A percentile compares a stretch with the other conserved stretches of the same genome.
Conservation (phyloP, 2,888 invertebrate species). For the Sarcophaga carnaria region DNA sequence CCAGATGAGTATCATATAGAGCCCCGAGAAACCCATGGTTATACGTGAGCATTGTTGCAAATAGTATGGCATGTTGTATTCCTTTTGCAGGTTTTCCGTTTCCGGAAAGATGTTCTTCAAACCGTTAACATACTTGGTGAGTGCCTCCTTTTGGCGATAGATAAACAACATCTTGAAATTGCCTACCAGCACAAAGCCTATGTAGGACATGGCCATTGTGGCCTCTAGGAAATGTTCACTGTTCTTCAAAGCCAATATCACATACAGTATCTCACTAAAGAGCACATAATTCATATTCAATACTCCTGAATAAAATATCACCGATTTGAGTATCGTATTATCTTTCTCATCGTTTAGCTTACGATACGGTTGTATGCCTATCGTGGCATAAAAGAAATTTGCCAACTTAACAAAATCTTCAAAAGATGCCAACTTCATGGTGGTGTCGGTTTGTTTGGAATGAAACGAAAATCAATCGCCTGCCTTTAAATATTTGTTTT, state of each 20-base stretch:
- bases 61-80: conserved; percentile 53
- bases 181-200: conserved; percentile 76
- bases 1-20: conserved; percentile 78
- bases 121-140: conserved; percentile 50
- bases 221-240: conserved; percentile 74
- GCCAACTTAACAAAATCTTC: conserved; percentile 72
- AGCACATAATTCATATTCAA: conserved; percentile 69
- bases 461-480: background rate
- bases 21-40: conserved; percentile 71
- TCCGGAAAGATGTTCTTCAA: conserved; percentile 54
- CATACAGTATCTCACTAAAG: conserved; percentile 69
- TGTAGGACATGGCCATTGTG: conserved; percentile 76
- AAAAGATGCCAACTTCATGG: conserved; percentile 31
- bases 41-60: conserved; percentile 70
- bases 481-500: background rate
- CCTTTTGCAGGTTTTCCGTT: background rate
- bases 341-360: background rate
- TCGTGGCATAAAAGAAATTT: conserved; percentile 74
- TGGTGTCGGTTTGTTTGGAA: background rate
- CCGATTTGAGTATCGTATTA: background rate
- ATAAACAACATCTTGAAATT: conserved; percentile 76
- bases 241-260: conserved; percentile 61
- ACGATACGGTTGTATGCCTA: conserved; percentile 72
- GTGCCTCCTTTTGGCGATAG: conserved; percentile 73
- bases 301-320: conserved; percentile 64